Conservation (phyloP, 92 coral and sea anemone genomes). For the Palythoa grandiflora region DNA sequence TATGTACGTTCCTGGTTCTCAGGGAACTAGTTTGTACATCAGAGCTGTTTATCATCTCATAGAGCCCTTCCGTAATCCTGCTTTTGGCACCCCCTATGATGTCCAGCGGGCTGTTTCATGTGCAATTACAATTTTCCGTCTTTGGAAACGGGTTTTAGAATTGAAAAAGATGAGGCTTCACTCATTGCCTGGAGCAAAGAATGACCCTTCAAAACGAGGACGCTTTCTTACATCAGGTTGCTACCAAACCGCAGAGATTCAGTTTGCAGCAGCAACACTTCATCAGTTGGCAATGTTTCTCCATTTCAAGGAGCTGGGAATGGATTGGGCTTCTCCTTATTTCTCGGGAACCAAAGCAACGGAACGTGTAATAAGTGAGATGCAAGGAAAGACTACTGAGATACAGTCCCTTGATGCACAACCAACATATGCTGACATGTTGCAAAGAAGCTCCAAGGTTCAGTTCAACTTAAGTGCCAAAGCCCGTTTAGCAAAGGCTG, state of each 20-base stretch:
- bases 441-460: no score
- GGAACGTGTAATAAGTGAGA: neutral
- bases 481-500: no score
- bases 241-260: slow-evolving; percentile 51
- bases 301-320: slow-evolving; percentile 11
- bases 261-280: slow-evolving; percentile 69
- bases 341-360: slow-evolving; percentile 21
- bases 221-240: no score
- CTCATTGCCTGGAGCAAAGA: slow-evolving; percentile 50
- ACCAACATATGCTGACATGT: no score
- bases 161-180: slow-evolving; percentile 51
- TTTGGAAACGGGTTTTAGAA: slow-evolving; percentile 47
- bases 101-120: slow-evolving; percentile 64
- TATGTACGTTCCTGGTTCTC: no score
- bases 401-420: neutral
- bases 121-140: slow-evolving; percentile 52
- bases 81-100: slow-evolving; percentile 53
- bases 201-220: slow-evolving; percentile 41
- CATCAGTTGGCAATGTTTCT: no score
- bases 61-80: slow-evolving; percentile 50
- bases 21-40: slow-evolving; percentile 3
- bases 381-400: neutral
- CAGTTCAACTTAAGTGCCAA: no score
- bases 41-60: neutral
- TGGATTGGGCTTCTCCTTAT: slow-evolving; percentile 62